Conservation (phyloP, 2,888 invertebrate genomes). For the Lasioglossum lativentre region DNA sequence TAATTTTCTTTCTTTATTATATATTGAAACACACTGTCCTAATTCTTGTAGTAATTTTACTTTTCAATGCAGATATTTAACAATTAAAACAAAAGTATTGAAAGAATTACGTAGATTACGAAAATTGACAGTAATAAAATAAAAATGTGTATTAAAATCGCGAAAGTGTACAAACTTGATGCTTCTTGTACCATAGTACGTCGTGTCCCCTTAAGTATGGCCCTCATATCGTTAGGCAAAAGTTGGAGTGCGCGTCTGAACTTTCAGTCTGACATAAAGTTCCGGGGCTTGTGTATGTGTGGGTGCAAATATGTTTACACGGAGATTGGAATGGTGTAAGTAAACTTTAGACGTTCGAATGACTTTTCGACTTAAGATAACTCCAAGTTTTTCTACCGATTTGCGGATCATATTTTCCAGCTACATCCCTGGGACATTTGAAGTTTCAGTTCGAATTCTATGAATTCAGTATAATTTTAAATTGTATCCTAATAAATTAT, state of each 20-base stretch:
- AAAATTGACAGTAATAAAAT: neutral
- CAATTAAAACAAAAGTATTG: neutral
- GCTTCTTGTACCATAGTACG: neutral
- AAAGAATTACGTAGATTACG: neutral
- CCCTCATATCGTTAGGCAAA: constrained; percentile 9
- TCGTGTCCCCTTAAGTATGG: neutral
- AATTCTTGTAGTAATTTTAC: neutral
- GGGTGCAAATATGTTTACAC: constrained; percentile 6
- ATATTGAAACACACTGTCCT: neutral
- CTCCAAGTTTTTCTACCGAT: neutral
- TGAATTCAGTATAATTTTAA: neutral
- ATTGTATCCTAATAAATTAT: neutral
- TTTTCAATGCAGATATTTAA: neutral
- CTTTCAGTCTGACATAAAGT: constrained; percentile 3
- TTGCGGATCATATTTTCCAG: neutral
- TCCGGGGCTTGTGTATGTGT: neutral
- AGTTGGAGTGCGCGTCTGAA: constrained; percentile 1
- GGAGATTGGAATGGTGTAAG: neutral
- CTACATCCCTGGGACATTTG: neutral
- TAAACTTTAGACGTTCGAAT: constrained; percentile 3
- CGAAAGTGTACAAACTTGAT: neutral
- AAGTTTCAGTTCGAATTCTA: neutral
- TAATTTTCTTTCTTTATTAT: neutral
- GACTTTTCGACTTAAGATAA: neutral
- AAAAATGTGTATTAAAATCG: neutral